phyloP scores from a whole-genome alignment of 1,140 invertebrate genomes.

The Drosophila lini region DNA sequence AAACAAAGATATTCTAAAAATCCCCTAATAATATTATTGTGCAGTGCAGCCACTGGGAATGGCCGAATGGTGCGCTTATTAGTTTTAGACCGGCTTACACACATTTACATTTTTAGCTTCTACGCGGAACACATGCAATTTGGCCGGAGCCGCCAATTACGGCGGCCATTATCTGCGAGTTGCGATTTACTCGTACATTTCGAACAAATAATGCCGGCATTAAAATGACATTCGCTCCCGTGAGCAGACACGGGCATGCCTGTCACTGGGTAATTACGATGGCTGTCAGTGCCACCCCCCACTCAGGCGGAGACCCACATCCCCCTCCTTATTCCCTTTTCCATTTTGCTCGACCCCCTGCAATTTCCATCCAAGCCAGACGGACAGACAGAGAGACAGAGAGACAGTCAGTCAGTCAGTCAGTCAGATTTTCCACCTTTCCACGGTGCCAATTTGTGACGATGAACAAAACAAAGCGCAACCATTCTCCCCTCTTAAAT shows the following conservation, averaged over 20 bases:
- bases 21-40: neutral
- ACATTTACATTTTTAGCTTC: slow-evolving; percentile 46
- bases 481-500: slow-evolving; percentile 73
- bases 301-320: neutral
- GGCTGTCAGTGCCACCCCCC: slow-evolving; percentile 46
- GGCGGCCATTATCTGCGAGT: slow-evolving; percentile 67
- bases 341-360: neutral
- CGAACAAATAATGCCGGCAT: slow-evolving; percentile 74
- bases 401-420: slow-evolving; percentile 22
- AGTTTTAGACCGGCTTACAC: slow-evolving; percentile 50
- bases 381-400: neutral
- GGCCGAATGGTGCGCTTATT: slow-evolving; percentile 46
- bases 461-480: slow-evolving; percentile 70
- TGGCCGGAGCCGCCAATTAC: slow-evolving; percentile 67
- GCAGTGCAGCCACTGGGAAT: slow-evolving; percentile 4
- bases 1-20: neutral
- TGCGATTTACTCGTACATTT: slow-evolving; percentile 72
- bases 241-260: slow-evolving; percentile 56
- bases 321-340: neutral
- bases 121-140: slow-evolving; percentile 67
- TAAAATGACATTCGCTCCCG: slow-evolving; percentile 57
- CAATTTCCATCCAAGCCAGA: slow-evolving; percentile 17
- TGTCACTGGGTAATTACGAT: slow-evolving; percentile 55
- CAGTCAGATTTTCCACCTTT: slow-evolving; percentile 44
- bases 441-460: slow-evolving; percentile 48